phyloP scores from a whole-genome alignment of 2,797 vertebrate species.

The Vespertilio murinus region DNA sequence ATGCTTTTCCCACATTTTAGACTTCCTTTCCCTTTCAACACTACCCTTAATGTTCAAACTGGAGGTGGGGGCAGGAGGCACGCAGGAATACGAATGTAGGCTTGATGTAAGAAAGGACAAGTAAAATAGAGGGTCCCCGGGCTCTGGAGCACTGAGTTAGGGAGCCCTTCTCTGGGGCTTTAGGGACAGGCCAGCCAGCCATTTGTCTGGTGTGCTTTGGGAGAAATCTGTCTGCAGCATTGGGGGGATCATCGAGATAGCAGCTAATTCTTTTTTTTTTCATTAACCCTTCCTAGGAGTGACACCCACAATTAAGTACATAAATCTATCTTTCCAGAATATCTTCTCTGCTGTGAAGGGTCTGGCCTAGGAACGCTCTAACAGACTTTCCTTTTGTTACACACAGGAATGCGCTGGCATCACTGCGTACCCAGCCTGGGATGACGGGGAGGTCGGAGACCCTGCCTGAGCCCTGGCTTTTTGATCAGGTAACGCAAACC shows the following conservation, averaged over 20 bases:
- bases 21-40: background rate
- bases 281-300: constrained; percentile 21
- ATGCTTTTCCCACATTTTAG: background rate
- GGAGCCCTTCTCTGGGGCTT: constrained; percentile 23
- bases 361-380: background rate
- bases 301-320: background rate
- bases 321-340: background rate
- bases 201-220: constrained; percentile 37
- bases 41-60: background rate
- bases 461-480: background rate
- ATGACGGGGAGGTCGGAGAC: background rate
- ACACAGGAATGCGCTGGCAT: background rate
- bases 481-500: background rate
- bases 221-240: constrained; percentile 49
- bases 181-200: background rate
- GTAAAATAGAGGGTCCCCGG: background rate
- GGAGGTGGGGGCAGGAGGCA: background rate
- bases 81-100: background rate
- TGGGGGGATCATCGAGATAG: background rate
- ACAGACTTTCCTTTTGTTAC: background rate
- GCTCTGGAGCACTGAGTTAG: constrained; percentile 31
- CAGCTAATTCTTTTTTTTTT: constrained; percentile 24
- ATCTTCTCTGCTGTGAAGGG: background rate
- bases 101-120: constrained; percentile 38
- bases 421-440: background rate